Percentiles rank a stretch among this genome's conserved stretches.
phyloP scores from a whole-genome alignment of 1,140 invertebrate genomes.

The Lordiphosa collinella region DNA sequence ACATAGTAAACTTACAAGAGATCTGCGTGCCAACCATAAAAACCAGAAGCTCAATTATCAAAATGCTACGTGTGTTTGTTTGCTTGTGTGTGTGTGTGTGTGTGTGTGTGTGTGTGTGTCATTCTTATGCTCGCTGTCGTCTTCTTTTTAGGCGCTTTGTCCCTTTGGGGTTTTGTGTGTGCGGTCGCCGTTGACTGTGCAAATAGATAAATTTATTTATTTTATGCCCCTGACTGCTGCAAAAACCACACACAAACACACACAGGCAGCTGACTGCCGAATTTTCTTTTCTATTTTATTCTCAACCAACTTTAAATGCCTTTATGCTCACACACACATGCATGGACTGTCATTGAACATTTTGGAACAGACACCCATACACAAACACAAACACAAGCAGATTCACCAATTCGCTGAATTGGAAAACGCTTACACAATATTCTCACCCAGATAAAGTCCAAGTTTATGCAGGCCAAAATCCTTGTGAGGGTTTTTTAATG shows the following conservation, averaged over 20 bases:
- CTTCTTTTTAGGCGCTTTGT: conserved; percentile 32
- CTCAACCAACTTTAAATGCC: conserved; percentile 55
- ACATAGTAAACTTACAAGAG: conserved; percentile 17
- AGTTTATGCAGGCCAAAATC: too few species aligned
- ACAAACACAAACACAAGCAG: conserved; percentile 1
- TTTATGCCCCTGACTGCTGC: conserved; percentile 53
- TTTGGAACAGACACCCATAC: conserved; percentile 20
- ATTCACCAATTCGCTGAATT: too few species aligned
- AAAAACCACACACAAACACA: conserved; percentile 46
- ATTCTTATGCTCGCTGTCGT: conserved; percentile 10
- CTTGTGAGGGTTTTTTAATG: too few species aligned
- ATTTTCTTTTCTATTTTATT: conserved; percentile 1
- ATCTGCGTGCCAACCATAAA: conserved; percentile 69
- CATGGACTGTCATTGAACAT: conserved; percentile 46
- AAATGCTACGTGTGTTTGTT: conserved; percentile 65
- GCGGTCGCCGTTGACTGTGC: conserved; percentile 67
- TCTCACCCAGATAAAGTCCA: conserved; percentile 1
- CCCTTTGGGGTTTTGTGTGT: conserved; percentile 55
- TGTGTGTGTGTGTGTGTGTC: conserved; percentile 17
- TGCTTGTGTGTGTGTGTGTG: conserved; percentile 1
- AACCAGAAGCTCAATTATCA: conserved; percentile 76
- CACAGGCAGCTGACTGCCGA: conserved; percentile 9
- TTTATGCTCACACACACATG: conserved; percentile 55
- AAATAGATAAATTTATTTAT: conserved; percentile 77
- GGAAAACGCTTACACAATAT: too few species aligned